Conservation (phyloP, 2,797 vertebrate species). For the Propithecus deckenii region DNA sequence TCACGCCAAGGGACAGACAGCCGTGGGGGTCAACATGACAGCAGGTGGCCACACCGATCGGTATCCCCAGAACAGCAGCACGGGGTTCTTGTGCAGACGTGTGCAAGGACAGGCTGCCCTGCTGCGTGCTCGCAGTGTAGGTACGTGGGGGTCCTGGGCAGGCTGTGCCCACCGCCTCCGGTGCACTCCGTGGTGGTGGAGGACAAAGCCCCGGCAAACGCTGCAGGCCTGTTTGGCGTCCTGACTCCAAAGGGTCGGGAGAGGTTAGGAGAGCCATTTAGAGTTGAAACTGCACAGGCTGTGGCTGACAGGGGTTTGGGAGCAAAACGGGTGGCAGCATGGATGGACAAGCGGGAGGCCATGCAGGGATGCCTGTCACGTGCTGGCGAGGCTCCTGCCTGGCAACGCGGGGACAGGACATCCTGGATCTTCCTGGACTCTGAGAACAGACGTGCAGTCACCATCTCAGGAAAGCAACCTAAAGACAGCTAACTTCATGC, state of each 20-base stretch:
- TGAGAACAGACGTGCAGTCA: neutral
- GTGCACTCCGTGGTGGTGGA: neutral
- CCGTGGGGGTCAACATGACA: neutral
- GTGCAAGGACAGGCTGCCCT: neutral
- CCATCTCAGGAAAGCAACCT: neutral
- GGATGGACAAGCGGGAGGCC: neutral
- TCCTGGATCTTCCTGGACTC: neutral
- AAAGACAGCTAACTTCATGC: neutral
- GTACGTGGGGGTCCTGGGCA: neutral
- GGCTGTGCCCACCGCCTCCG: neutral
- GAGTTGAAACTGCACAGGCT: neutral
- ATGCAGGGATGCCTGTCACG: neutral
- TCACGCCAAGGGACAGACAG: neutral
- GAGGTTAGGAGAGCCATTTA: neutral
- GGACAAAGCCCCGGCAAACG: neutral
- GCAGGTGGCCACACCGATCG: neutral
- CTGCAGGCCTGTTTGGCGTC: slow-evolving; percentile 4
- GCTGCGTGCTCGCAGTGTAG: neutral
- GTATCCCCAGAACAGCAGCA: neutral
- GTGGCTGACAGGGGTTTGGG: neutral
- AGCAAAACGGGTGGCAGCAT: neutral
- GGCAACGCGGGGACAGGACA: neutral
- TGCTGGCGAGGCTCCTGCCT: too few species aligned
- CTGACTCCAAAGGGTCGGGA: neutral
- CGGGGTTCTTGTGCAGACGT: too few species aligned